Conservation (phyloP, 37 sponge, comb jelly and placozoan genomes). For the Oopsacas minuta region DNA sequence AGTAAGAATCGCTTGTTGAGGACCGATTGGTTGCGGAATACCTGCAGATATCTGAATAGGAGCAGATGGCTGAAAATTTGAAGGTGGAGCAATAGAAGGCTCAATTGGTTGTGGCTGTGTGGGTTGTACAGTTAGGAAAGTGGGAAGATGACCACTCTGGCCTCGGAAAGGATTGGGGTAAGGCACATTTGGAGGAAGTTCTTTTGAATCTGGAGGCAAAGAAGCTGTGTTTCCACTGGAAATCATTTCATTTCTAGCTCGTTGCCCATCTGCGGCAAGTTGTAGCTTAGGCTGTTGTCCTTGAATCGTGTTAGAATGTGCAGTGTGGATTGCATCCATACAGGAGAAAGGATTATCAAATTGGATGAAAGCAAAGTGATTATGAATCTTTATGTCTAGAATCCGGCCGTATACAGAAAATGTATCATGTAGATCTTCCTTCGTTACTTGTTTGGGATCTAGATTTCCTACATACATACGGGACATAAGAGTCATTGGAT, state of each 20-base stretch:
- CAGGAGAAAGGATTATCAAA: not conserved
- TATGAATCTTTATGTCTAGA: not conserved
- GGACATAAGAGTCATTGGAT: slow-evolving; percentile 15
- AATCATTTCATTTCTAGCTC: slow-evolving; percentile 15
- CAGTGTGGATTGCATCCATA: slow-evolving; percentile 8
- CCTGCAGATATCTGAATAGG: not conserved
- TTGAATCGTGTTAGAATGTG: not conserved
- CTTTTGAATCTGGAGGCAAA: slow-evolving; percentile 10
- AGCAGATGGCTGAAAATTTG: not conserved
- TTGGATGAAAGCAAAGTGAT: slow-evolving; percentile 13
- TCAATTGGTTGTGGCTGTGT: not conserved
- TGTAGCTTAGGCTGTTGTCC: not conserved
- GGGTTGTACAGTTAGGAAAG: not conserved
- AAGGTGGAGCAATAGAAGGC: not conserved
- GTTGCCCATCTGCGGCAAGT: not conserved
- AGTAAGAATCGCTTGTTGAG: not conserved
- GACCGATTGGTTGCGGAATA: not conserved
- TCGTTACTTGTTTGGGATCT: not conserved
- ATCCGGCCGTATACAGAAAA: not conserved
- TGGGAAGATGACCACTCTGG: not conserved
- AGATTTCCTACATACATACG: slow-evolving; percentile 11
- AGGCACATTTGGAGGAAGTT: not conserved
- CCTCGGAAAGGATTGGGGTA: slow-evolving; percentile 1
- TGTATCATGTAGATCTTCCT: slow-evolving; percentile 1
- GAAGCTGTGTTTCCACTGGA: not conserved